A percentile compares a stretch with the other conserved stretches of the same genome.
Conservation (phyloP, 2,113 vertebrate species). For the Cnemophilus loriae region DNA sequence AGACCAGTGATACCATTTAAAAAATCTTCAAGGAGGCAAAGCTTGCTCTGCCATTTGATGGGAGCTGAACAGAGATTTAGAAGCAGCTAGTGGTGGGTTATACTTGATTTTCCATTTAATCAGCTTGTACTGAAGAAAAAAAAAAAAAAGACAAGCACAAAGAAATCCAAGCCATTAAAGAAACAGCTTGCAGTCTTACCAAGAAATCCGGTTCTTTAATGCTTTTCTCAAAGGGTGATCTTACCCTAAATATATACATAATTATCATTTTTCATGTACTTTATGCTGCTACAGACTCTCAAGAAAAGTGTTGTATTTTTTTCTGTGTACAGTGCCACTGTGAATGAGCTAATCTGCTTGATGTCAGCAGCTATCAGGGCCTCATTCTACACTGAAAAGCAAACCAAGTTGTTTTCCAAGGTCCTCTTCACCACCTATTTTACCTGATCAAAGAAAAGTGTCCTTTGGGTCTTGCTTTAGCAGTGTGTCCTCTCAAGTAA, state of each 20-base stretch:
- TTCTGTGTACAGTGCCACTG: neutral
- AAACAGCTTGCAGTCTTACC: neutral
- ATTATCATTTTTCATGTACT: neutral
- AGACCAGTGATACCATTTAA: neutral
- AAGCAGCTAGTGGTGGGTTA: neutral
- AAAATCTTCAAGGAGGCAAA: neutral
- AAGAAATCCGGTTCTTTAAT: neutral
- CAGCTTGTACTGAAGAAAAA: neutral
- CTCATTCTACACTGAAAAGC: neutral
- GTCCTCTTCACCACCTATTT: neutral
- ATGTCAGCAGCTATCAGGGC: neutral
- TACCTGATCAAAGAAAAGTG: neutral
- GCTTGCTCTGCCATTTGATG: neutral
- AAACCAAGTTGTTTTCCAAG: neutral
- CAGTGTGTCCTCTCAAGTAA: neutral
- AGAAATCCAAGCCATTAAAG: neutral
- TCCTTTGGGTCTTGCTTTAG: neutral
- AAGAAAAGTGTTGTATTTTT: neutral
- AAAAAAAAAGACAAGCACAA: neutral
- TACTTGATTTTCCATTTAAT: neutral
- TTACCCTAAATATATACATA: neutral
- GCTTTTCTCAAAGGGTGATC: neutral
- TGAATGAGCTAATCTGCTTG: neutral
- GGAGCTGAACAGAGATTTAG: neutral
- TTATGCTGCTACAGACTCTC: neutral